Conservation (phyloP, 2,888 invertebrate genomes). For the Bellardia bayeri region DNA sequence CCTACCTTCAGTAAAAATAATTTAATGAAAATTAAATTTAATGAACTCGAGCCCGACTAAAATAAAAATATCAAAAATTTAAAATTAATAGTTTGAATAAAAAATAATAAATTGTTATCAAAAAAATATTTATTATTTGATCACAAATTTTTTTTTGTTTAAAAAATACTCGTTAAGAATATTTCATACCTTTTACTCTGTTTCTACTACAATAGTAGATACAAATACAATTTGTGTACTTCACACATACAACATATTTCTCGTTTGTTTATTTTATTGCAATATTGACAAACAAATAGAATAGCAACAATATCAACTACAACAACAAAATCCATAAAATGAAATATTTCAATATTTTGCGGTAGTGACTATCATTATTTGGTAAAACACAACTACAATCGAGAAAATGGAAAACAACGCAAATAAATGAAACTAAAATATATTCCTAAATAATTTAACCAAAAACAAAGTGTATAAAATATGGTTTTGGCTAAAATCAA, state of each 20-base stretch:
- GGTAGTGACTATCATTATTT: constrained; percentile 61
- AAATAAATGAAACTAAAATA: not conserved
- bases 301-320: constrained; percentile 23
- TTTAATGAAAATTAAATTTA: too few species aligned
- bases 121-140: too few species aligned
- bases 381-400: constrained; percentile 32
- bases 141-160: too few species aligned
- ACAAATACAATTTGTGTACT: constrained; percentile 24
- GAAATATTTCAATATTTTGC: constrained; percentile 64
- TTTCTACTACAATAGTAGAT: not conserved
- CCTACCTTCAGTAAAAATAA: too few species aligned
- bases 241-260: constrained; percentile 7
- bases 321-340: constrained; percentile 1
- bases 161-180: too few species aligned
- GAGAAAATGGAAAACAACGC: not conserved
- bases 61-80: too few species aligned
- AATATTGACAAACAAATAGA: constrained; percentile 45
- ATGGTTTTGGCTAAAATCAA: constrained; percentile 64
- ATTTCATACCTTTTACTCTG: not conserved
- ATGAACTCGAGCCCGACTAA: too few species aligned
- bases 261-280: constrained; percentile 44
- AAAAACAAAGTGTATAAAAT: constrained; percentile 61
- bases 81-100: too few species aligned
- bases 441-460: constrained; percentile 20
- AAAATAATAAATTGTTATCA: too few species aligned